Evolutionary conservation across 2,888 invertebrate genomes (phyloP), one percentile per base, ranked within the genome.

Genomic region (Drosophila nr. perissopoda): DNA sequence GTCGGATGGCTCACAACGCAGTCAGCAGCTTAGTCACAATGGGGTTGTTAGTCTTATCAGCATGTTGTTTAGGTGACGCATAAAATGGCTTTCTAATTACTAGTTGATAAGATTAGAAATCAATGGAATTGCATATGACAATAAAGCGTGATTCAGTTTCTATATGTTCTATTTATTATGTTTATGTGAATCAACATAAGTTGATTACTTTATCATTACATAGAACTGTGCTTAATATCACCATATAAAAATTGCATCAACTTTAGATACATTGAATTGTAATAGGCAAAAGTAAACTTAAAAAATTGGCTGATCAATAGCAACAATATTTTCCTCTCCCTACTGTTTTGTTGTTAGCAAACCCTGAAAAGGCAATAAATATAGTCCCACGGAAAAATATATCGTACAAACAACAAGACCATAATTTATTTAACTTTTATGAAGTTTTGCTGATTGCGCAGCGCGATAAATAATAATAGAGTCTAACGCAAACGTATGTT

Each of bases 361-460:
- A 13, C 18, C 27, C 13, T 4, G 13, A 36, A 54, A 54, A 18
- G 18, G 8, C 36, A 34, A 36, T 38, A 49, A 59, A 52, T 33
- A 34, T 33, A 53, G 6, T 0, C 10, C 42, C 6, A n/a, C 4
- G 11, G 33, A 16, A 10, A 31, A 13, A 29, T 7, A 56, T 29
- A 40, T n/a, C 7, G n/a, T 49, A 18, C 18, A 13, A 2, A 6
- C 21, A 42, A 40, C 40, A 40, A 40, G 40, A n/a, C 42, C 2
- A 42, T 16, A 27, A 18, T 48, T 25, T 48, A 49, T 58, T 34
- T 21, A 57, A 10, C 29, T 21, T 53, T 40, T 56, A 21, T 36
- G 11, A 4, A 10, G 2, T 2, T 13, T 40, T 27, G 45, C n/a
- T 48, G 75, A 75, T 71, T 71, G 51, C 62, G 42, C 52, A 52